phyloP scores from a whole-genome alignment of 2,888 invertebrate species.

The Maniola hyperantus region DNA sequence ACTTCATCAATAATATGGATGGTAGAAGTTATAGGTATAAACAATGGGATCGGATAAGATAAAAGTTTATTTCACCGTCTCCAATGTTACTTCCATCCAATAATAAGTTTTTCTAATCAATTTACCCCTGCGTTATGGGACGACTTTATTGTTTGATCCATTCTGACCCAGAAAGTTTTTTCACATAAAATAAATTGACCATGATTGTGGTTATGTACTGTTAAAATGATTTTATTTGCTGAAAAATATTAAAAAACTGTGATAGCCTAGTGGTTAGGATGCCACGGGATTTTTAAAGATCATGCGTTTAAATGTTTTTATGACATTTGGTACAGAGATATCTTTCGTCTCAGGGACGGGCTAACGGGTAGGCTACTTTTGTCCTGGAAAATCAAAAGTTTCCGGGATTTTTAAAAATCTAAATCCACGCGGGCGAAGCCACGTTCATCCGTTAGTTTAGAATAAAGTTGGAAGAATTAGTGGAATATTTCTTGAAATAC shows the following conservation, averaged over 20 bases:
- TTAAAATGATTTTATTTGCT: not conserved
- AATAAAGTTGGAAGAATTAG: no score
- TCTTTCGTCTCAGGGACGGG: no score
- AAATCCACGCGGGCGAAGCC: no score
- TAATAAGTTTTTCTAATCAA: slow-evolving; percentile 45
- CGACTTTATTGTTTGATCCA: slow-evolving; percentile 38
- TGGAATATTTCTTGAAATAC: no score
- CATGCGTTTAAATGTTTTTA: no score
- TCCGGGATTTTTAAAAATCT: no score
- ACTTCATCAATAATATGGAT: slow-evolving; percentile 4
- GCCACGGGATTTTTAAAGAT: no score
- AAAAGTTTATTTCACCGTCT: slow-evolving; percentile 35
- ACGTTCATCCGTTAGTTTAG: not conserved
- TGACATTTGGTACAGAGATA: no score
- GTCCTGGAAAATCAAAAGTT: no score
- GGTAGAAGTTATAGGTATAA: slow-evolving; percentile 2
- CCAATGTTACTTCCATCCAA: slow-evolving; percentile 38
- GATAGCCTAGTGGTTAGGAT: no score
- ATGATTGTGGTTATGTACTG: slow-evolving; percentile 6
- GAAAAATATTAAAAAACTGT: not conserved
- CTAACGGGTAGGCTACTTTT: no score
- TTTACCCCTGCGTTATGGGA: slow-evolving; percentile 39
- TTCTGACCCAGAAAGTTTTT: slow-evolving; percentile 31
- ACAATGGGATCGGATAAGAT: slow-evolving; percentile 21
- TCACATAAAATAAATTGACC: slow-evolving; percentile 26